These are phyloP conservation scores for Pachycephus smyrnensis DNA, from an alignment of 2,888 invertebrate genomes.

Conservation along the genomic window DNA sequence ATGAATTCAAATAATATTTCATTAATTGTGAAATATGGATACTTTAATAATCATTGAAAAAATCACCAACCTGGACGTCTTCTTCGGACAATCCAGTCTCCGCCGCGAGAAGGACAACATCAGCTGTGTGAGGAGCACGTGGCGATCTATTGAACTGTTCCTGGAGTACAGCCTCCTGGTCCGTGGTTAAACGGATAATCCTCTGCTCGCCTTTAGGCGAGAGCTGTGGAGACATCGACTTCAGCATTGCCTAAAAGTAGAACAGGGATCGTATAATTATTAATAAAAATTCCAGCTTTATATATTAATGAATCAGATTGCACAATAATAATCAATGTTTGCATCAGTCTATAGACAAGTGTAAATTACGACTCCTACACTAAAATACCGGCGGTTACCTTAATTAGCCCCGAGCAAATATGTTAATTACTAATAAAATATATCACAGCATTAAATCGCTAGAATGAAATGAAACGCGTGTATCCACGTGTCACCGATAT, in stretches of 20 bases:
- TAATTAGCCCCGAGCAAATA: neutral
- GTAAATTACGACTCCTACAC: neutral
- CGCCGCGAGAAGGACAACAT: constrained; percentile 68
- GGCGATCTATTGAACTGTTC: constrained; percentile 68
- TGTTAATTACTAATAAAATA: neutral
- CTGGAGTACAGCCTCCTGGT: constrained; percentile 68
- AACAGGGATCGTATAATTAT: neutral
- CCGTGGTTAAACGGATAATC: constrained; percentile 60
- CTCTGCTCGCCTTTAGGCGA: constrained; percentile 39
- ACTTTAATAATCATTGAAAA: neutral
- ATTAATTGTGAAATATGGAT: neutral
- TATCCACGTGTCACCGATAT: neutral
- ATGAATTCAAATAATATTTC: neutral
- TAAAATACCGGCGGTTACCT: neutral
- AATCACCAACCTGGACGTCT: constrained; percentile 65
- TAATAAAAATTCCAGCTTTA: neutral
- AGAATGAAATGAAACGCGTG: neutral
- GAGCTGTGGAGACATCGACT: constrained; percentile 38
- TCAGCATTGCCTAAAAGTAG: constrained; percentile 41
- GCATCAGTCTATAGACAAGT: neutral
- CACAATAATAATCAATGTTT: neutral
- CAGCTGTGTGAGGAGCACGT: constrained; percentile 68
- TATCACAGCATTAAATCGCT: neutral
- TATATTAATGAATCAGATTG: neutral
- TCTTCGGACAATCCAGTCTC: constrained; percentile 69